Base-by-base conservation (phyloP, 2,888 invertebrate species). In the Cyaniris semiargus region DNA sequence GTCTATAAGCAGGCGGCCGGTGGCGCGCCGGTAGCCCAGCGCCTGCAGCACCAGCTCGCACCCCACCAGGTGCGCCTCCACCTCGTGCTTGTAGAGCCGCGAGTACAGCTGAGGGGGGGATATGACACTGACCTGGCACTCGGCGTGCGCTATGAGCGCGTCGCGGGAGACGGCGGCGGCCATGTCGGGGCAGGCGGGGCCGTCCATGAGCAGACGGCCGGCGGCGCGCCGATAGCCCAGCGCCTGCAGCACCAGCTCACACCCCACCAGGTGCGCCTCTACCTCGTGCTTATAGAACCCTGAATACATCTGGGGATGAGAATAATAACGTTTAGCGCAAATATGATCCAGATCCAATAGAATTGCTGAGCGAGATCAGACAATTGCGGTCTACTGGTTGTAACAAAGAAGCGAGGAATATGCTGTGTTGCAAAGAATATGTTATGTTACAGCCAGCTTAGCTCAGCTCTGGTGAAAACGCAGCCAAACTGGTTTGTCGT, bases 251-350 rank as follows among this genome's bases (percentile, higher is more conserved):
- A 98, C 94, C 75, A 95, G 92, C 86, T 97, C 97, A 1, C 97
- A 97, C 76, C 97, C 97, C 34, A 96, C 94, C 84, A 98, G 93
- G 88, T 97, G 96, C 3, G 96, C 96, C 83, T 97, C 97, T 70
- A 98, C 96, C 86, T 98, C 97, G 87, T 98, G 98, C 85, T 97
- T 97, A 91, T 96, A 98, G 89, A 96, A 98, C 10, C 98, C 98
- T 80, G 96, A 96, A 90, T 97, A 98, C 82, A 97, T 94, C 98
- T 98, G 88, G 83, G 84, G 66, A 34, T 34, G 8, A 38, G 10
- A 5, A 27, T 2, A 53, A 53, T 53, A n/a, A n/a, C n/a, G n/a
- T n/a, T n/a, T n/a, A n/a, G n/a, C n/a, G n/a, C n/a, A n/a, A n/a
- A n/a, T 18, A 18, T 0, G 13, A 5, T 15, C 5, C 18, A 53